Base-by-base conservation (phyloP, 37 sponge, comb jelly and placozoan species). In the Agelas oroides region DNA sequence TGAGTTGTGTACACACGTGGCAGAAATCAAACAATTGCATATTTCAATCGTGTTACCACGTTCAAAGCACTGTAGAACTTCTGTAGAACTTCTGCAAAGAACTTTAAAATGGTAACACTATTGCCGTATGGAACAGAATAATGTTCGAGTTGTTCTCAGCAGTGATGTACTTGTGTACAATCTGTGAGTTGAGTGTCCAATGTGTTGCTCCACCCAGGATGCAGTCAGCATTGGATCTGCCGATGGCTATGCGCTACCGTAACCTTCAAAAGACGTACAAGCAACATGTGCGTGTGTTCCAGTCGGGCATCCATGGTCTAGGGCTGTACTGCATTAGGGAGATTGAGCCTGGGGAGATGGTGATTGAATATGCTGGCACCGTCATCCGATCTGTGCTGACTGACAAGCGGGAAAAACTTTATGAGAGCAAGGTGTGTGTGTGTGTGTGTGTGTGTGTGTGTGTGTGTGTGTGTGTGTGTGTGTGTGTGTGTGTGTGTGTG, bases 301-400 rank as follows among this genome's bases (percentile, higher is more conserved):
- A 73, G 65, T 97, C 98, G 1, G 53, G 31, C 36, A 97, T 99
- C 68, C 99, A 99, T 78, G 99, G 99, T 34, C 90, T 97, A 53
- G 99, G 99, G 28, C 83, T 99, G 59, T 99, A 73, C 75, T 88
- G 94, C 54, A 71, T 70, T 70, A 80, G 73, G 64, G 91, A 87
- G 28, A 95, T 97, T 33, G 94, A 95, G 21, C 61, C 96, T 0
- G 96, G 92, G 8, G 99, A 99, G 58, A 99, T 99, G 99, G 93
- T 99, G 32, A 95, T 99, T 19, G 99, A 99, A 83, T 99, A 99
- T 68, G 71, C 96, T 5, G 99, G 99, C 0, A 88, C 92, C 0
- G 88, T 97, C 30, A 99, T 99, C 55, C 28, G 99, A 32, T 95
- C 99, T 2, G 55, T 78, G 32, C 90, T 99, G 70, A 95, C 96